A percentile compares a stretch with the other conserved stretches of the same genome.
These are phyloP conservation scores for Dryocosmus kuriphilus DNA, from an alignment of 2,888 invertebrate species.

Conservation along the genomic window DNA sequence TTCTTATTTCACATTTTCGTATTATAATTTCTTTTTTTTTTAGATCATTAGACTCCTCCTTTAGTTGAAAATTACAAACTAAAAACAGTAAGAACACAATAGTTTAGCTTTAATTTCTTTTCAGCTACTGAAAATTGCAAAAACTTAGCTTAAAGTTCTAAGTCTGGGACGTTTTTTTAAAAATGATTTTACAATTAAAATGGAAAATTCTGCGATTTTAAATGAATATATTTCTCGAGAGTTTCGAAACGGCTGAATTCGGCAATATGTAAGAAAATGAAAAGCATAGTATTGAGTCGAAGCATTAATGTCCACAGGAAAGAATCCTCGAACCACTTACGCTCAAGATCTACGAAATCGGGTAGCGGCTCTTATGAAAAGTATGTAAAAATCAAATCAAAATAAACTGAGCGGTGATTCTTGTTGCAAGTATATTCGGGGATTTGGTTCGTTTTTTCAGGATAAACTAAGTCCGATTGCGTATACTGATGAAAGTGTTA, in stretches of 20 bases:
- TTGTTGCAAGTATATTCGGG: background rate
- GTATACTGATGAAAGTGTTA: constrained; percentile 7
- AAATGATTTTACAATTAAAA: constrained; percentile 33
- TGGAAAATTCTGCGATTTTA: constrained; percentile 1
- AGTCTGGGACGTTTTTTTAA: constrained; percentile 19
- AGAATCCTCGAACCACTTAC: constrained; percentile 77
- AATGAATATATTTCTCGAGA: background rate
- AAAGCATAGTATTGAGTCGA: constrained; percentile 53
- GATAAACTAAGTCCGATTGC: constrained; percentile 11
- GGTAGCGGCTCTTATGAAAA: constrained; percentile 78
- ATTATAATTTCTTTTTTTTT: background rate
- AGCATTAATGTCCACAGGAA: constrained; percentile 74
- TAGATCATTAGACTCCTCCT: constrained; percentile 3
- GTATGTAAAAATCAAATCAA: constrained; percentile 74
- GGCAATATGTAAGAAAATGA: background rate
- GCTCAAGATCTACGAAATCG: constrained; percentile 78
- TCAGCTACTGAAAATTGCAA: constrained; percentile 24
- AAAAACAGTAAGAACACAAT: background rate
- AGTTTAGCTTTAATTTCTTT: background rate
- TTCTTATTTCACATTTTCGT: background rate
- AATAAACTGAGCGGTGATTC: background rate
- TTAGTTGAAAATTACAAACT: background rate
- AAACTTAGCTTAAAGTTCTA: background rate
- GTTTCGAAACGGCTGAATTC: background rate
- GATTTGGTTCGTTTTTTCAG: constrained; percentile 21